phyloP scores from a whole-genome alignment of 2,888 invertebrate genomes.

The Nymphalis c-album region DNA sequence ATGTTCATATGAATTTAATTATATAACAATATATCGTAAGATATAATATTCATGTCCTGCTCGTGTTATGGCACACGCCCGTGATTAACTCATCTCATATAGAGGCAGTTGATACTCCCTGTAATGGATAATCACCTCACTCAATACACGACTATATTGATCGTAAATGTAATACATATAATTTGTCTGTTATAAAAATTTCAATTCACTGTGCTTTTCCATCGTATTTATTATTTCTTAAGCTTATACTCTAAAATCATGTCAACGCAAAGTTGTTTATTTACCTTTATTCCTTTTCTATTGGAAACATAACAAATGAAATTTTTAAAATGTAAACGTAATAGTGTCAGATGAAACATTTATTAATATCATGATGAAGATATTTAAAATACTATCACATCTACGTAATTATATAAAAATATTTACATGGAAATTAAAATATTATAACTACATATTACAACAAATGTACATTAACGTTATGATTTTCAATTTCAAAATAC shows the following conservation, averaged over 20 bases:
- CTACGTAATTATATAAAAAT: constrained; percentile 30
- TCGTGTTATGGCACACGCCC: too few relatives aligned
- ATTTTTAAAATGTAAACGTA: not conserved
- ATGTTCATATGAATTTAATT: too few relatives aligned
- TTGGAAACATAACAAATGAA: not conserved
- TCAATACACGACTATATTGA: too few relatives aligned
- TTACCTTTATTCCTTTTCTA: not conserved
- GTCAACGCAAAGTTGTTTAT: not conserved
- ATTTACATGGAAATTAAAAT: constrained; percentile 30
- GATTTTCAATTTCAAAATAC: not conserved
- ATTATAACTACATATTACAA: constrained; percentile 8
- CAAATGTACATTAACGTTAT: constrained; percentile 13
- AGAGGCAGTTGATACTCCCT: too few relatives aligned
- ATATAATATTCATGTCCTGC: too few relatives aligned
- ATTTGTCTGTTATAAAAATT: too few relatives aligned
- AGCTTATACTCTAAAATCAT: not conserved
- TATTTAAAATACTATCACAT: constrained; percentile 14
- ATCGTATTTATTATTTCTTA: too few relatives aligned
- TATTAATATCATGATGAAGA: constrained; percentile 3
- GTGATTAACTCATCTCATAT: too few relatives aligned
- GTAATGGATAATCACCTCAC: too few relatives aligned
- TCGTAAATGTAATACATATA: too few relatives aligned
- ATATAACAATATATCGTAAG: too few relatives aligned
- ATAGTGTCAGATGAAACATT: not conserved
- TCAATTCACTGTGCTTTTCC: too few relatives aligned